Base-by-base conservation (phyloP, 2,113 vertebrate genomes). In the Oplegnathus fasciatus region DNA sequence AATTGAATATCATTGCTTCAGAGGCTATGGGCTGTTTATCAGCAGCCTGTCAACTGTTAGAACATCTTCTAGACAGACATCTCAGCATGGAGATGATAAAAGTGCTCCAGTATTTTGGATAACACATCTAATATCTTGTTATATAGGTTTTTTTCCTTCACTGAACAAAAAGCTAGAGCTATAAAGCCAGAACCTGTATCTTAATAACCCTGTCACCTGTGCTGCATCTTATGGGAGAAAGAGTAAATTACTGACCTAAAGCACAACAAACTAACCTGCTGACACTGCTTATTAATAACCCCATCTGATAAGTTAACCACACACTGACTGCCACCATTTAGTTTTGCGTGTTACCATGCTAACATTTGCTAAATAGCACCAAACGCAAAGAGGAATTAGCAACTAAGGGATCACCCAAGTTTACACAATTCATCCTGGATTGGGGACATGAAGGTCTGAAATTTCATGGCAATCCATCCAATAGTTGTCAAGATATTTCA, bases 1-100 rank as follows among this genome's bases (percentile, higher is more conserved):
- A 92, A 93, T 88, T 84, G 86, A 93, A 86, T 87, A 86, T 89
- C 78, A 80, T 86, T 69, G 88, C 91, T 87, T 88, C 84, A 85
- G 76, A 88, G 86, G 81, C 83, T 66, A 88, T 20, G 66, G 84
- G 80, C 79, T 85, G 89, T 91, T 93, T 86, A 94, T 91, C 88
- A 80, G 83, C 71, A 70, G 90, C 76, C 84, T 83, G 86, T 87
- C 84, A 83, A 82, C 84, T 54, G 74, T 71, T 86, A 30, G 69
- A 88, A 80, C 90, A 75, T 92, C 89, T 80, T 84, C 30, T 54
- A 88, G 65, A 80, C 74, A 66, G 64, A 88, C 77, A 71, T 82
- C 82, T 69, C 58, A 71, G 80, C 65, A 24, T 37, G 77, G 55
- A 67, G 50, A 65, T 26, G 77, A 86, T 84, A 50, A 64, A 83